A percentile compares a stretch with the other conserved stretches of the same genome.
These are phyloP conservation scores for Loripinus fragilis DNA, from an alignment of 2,888 invertebrate species.

Conservation along the genomic window DNA sequence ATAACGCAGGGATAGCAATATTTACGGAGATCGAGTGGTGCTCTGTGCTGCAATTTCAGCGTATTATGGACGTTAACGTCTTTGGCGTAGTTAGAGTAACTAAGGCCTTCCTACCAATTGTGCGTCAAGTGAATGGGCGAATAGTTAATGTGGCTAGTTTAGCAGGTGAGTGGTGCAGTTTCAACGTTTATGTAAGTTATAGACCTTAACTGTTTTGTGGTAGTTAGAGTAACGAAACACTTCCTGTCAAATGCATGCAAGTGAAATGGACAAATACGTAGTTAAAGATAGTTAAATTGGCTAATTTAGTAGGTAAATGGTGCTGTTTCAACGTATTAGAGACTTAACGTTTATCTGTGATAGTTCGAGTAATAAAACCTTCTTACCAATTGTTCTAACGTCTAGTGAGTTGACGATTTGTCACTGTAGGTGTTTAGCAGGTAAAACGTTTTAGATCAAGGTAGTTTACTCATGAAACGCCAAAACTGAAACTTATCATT, in stretches of 20 bases:
- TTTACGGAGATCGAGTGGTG: constrained; percentile 81
- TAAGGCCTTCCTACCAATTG: constrained; percentile 77
- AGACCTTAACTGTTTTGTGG: constrained; percentile 79
- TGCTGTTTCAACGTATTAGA: too few relatives aligned
- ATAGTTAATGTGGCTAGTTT: constrained; percentile 79
- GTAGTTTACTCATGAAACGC: too few relatives aligned
- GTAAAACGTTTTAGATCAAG: too few relatives aligned
- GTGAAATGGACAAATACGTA: constrained; percentile 70
- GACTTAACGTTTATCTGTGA: too few relatives aligned
- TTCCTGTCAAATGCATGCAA: constrained; percentile 75
- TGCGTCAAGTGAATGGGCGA: constrained; percentile 72
- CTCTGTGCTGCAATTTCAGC: constrained; percentile 73
- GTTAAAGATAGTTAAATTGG: constrained; percentile 78
- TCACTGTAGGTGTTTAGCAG: too few relatives aligned
- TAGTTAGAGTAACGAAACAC: constrained; percentile 78
- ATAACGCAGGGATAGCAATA: constrained; percentile 79
- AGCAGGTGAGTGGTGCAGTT: constrained; percentile 69
- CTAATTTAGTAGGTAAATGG: constrained; percentile 76
- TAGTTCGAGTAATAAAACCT: too few relatives aligned
- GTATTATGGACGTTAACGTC: constrained; percentile 79
- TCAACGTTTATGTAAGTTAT: too few relatives aligned
- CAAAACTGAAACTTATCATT: too few relatives aligned
- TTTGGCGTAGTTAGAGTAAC: constrained; percentile 79
- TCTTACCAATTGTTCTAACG: too few relatives aligned
- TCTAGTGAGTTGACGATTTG: too few relatives aligned